phyloP scores from a whole-genome alignment of 2,797 vertebrate genomes.

The Cygnus olor region DNA sequence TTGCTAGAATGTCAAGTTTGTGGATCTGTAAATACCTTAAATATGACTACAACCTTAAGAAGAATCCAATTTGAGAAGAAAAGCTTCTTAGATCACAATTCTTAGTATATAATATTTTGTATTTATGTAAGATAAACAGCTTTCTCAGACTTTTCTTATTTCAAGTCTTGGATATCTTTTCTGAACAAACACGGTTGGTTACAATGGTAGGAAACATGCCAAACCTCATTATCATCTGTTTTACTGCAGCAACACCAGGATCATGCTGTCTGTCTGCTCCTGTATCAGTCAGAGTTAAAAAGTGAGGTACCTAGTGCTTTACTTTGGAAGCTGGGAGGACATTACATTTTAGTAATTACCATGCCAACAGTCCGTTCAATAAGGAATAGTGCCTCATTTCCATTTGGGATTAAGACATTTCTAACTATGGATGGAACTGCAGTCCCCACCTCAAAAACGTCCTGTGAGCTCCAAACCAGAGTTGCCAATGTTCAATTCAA shows the following conservation, averaged over 20 bases:
- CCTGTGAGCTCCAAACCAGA: slow-evolving; percentile 18
- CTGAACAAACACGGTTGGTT: slow-evolving; percentile 53
- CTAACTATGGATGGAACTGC: slow-evolving; percentile 11
- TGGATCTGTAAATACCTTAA: slow-evolving; percentile 76
- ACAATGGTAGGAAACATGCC: background rate
- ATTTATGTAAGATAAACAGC: slow-evolving; percentile 78
- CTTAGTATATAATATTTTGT: slow-evolving; percentile 66
- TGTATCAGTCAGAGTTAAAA: background rate
- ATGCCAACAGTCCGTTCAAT: slow-evolving; percentile 7
- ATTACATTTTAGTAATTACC: slow-evolving; percentile 36
- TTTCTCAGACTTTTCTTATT: slow-evolving; percentile 71
- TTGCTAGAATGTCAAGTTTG: slow-evolving; percentile 63
- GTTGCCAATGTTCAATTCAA: slow-evolving; percentile 28
- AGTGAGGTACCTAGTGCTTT: slow-evolving; percentile 60
- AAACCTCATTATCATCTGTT: background rate
- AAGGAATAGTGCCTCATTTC: slow-evolving; percentile 70
- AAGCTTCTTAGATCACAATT: slow-evolving; percentile 46
- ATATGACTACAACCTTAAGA: slow-evolving; percentile 55
- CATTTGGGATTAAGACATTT: slow-evolving; percentile 37
- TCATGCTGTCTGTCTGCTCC: slow-evolving; percentile 29
- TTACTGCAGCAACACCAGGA: background rate
- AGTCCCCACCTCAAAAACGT: background rate
- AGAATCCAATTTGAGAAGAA: slow-evolving; percentile 45
- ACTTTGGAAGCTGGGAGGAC: slow-evolving; percentile 18
- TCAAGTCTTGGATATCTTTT: slow-evolving; percentile 67